phyloP scores from a whole-genome alignment of 2,797 vertebrate genomes.

The Saxicola maurus region DNA sequence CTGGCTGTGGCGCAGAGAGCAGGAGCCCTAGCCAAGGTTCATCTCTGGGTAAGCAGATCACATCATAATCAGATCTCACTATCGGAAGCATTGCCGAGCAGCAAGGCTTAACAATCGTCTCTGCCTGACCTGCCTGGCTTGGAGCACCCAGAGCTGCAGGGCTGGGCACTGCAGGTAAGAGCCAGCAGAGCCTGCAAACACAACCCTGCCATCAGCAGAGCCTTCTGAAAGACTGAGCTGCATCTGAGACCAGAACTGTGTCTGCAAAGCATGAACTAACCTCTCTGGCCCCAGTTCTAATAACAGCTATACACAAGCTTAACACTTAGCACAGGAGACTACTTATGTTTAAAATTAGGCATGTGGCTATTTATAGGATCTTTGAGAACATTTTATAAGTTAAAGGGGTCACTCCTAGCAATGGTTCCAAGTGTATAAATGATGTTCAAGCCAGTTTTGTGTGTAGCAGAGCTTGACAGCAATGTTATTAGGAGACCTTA shows the following conservation, averaged over 20 bases:
- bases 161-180: neutral
- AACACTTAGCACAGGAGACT: neutral
- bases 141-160: neutral
- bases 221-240: neutral
- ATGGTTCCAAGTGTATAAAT: neutral
- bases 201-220: neutral
- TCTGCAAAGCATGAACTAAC: neutral
- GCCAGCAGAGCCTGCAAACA: neutral
- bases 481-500: neutral
- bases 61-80: slow-evolving; percentile 20
- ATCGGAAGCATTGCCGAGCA: slow-evolving; percentile 8
- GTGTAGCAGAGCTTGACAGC: neutral
- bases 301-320: neutral
- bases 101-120: slow-evolving; percentile 4
- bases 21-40: neutral
- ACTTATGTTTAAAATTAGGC: slow-evolving; percentile 37
- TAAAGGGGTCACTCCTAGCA: neutral
- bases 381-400: slow-evolving; percentile 16
- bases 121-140: neutral
- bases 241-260: neutral
- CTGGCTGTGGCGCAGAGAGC: neutral
- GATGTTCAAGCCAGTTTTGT: neutral
- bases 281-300: neutral
- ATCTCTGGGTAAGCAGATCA: slow-evolving; percentile 5
- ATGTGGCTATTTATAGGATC: slow-evolving; percentile 16